phyloP scores from a whole-genome alignment of 2,888 invertebrate genomes.

The Leptinotarsa rubiginosa region DNA sequence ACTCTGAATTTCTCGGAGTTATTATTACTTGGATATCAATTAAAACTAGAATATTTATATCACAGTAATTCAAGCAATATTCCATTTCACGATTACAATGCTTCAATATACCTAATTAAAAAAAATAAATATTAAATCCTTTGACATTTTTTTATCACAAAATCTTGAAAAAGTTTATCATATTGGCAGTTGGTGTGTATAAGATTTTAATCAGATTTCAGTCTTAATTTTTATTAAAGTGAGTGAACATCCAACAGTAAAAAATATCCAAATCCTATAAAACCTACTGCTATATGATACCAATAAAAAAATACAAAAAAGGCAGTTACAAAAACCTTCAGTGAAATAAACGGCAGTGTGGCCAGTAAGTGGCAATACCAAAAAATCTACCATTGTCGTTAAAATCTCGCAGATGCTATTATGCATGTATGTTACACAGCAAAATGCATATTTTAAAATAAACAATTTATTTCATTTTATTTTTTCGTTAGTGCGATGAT shows the following conservation, averaged over 20 bases:
- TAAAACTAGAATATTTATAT: constrained; percentile 47
- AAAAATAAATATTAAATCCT: constrained; percentile 33
- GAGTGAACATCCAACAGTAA: constrained; percentile 28
- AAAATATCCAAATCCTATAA: constrained; percentile 25
- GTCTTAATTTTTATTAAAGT: constrained; percentile 39
- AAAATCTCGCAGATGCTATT: neutral
- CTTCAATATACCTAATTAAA: constrained; percentile 24
- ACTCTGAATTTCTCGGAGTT: constrained; percentile 20
- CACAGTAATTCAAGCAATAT: constrained; percentile 50
- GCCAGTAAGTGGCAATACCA: neutral
- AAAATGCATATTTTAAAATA: no score
- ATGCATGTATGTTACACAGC: no score
- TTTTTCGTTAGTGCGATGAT: no score
- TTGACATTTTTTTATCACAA: constrained; percentile 44
- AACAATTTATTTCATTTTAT: no score
- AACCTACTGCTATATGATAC: constrained; percentile 19
- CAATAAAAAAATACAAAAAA: constrained; percentile 12
- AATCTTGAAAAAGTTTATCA: constrained; percentile 39
- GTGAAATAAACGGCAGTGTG: constrained; percentile 24
- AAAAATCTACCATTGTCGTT: neutral
- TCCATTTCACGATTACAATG: constrained; percentile 39
- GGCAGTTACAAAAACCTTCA: constrained; percentile 18
- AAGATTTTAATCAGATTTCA: constrained; percentile 33
- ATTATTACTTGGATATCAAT: constrained; percentile 29
- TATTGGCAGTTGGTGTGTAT: constrained; percentile 36